A percentile compares a stretch with the other conserved stretches of the same genome.
Evolutionary conservation across 2,888 invertebrate genomes (phyloP).

Genomic region (Tetanocera ferruginea): DNA sequence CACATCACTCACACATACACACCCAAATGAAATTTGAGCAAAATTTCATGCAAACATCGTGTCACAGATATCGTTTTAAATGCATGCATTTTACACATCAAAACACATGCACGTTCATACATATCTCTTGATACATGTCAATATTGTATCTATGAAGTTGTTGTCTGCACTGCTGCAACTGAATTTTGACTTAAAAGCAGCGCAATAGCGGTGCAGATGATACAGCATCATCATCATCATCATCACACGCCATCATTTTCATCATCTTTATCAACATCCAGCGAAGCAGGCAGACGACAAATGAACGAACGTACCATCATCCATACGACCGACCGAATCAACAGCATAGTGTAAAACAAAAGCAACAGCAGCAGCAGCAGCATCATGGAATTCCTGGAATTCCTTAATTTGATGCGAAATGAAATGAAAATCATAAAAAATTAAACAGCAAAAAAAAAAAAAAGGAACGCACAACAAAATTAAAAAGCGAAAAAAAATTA

Average conservation of each 20-base stretch:
- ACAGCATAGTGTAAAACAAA: constrained; percentile 34
- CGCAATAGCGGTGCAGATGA: not conserved
- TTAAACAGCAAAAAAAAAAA: not conserved
- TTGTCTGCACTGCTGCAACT: not conserved
- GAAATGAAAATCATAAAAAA: constrained; percentile 46
- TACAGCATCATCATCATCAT: too few species aligned
- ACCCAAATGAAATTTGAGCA: not conserved
- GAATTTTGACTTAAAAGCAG: constrained; percentile 9
- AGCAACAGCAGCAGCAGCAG: constrained; percentile 9
- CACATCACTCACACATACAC: not conserved
- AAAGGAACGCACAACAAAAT: not conserved
- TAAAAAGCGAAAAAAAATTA: not conserved
- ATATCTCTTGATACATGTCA: constrained; percentile 13
- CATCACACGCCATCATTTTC: too few species aligned
- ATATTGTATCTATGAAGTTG: constrained; percentile 22
- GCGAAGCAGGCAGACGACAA: not conserved
- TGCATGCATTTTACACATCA: not conserved
- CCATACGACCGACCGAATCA: not conserved
- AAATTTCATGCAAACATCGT: not conserved
- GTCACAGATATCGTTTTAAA: constrained; percentile 1
- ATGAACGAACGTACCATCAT: too few species aligned
- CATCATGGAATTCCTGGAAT: constrained; percentile 45
- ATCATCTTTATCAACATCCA: not conserved
- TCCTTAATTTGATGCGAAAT: constrained; percentile 49
- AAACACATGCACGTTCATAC: not conserved